Evolutionary conservation across 2,888 invertebrate genomes (phyloP).

Genomic region (Drosophila neonasuta): DNA sequence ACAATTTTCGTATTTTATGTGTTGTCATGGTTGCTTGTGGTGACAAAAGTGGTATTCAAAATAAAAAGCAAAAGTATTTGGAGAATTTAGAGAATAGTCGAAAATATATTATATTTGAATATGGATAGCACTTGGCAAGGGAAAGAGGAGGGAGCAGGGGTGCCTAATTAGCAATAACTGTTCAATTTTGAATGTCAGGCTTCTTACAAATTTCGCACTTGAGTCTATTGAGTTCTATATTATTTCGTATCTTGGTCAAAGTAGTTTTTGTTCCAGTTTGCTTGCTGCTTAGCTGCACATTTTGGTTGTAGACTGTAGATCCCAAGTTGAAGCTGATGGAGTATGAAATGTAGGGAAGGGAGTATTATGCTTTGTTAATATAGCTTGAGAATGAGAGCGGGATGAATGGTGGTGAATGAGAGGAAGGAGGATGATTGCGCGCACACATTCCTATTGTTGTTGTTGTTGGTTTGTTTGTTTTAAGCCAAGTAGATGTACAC

Average conservation of each 20-base stretch:
- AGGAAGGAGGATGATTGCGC: not conserved
- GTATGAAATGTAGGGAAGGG: not conserved
- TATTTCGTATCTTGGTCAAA: conserved; percentile 58
- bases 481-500: conserved; percentile 98
- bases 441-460: conserved; percentile 9
- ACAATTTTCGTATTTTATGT: conserved; percentile 45
- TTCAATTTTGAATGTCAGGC: conserved; percentile 66
- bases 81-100: conserved; percentile 51
- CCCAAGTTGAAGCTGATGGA: not conserved
- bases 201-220: conserved; percentile 59
- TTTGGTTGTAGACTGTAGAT: not conserved
- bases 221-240: conserved; percentile 43
- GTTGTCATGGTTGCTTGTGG: conserved; percentile 21
- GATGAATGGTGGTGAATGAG: not conserved
- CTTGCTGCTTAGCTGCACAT: conserved; percentile 32
- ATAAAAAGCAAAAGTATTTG: conserved; percentile 33
- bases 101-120: conserved; percentile 49
- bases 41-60: conserved; percentile 15
- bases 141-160: conserved; percentile 23
- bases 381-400: conserved; percentile 9
- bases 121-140: conserved; percentile 39
- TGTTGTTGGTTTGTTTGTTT: not conserved
- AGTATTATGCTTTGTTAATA: not conserved
- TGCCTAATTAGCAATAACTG: conserved; percentile 59
- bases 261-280: conserved; percentile 32